Base-by-base conservation (phyloP, 2,888 invertebrate genomes). In the Trichacis sp. region DNA sequence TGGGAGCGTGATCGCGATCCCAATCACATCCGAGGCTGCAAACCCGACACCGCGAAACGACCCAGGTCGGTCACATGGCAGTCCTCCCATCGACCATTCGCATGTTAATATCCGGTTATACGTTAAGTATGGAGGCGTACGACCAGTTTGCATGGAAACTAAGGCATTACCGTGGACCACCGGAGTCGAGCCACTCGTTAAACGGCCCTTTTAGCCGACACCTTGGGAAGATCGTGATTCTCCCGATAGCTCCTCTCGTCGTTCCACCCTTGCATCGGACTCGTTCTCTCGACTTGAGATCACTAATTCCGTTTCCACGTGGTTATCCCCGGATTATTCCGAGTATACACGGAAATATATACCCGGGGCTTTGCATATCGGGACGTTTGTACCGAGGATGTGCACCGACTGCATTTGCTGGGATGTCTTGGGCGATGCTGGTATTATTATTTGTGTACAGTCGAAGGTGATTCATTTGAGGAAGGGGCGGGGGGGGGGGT, bases 61-160 rank as follows among this genome's bases (percentile, higher is more conserved):
- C 52, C 51, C 70, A 68, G 70, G 65, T 56, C 55, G 62, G 64
- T 64, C 59, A 65, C 64, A 68, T 64, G 58, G 68, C 66, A 61
- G 64, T 59, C 64, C 68, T 68, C 68, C 73, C 77, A 74, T 76
- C 72, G 77, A 79, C 77, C 78, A 80, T 81, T 81, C 80, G 80
- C 80, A 81, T 81, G 79, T 79, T 81, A 81, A 81, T 81, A 79
- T 77, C 80, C 79, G 81, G 80, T 81, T 81, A 81, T 80, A 79
- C 75, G 79, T 80, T 80, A 81, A 79, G 78, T 81, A 80, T 79
- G 80, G 79, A 79, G 81, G 81, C 80, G 78, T 79, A 77, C 76
- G 76, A 77, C 73, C 80, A 77, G 80, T 81, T 81, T 81, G 81
- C 80, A 81, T 81, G 79, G 80, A 79, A 81, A 81, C 81, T 81